Conservation (phyloP, 2,888 invertebrate genomes). For the Mesorhabditis sp. region DNA sequence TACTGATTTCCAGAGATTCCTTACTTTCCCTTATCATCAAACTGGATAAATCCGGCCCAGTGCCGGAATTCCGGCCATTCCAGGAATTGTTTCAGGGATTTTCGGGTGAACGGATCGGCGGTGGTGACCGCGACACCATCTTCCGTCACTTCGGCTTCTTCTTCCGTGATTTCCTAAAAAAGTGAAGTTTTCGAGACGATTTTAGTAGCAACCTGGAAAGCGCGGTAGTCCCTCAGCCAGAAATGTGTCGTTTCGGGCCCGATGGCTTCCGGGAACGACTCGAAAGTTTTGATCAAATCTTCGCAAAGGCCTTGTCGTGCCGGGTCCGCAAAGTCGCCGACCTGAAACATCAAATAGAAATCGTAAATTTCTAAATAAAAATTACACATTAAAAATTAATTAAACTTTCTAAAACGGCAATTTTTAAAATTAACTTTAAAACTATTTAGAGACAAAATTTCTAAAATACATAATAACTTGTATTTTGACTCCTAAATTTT, state of each 20-base stretch:
- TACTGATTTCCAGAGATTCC: neutral
- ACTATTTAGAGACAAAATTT: neutral
- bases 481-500: neutral
- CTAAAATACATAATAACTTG: neutral
- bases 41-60: constrained; percentile 49
- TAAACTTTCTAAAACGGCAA: neutral
- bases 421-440: neutral
- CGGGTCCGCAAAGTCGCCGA: constrained; percentile 41
- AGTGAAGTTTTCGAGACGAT: neutral
- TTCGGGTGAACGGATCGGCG: constrained; percentile 24
- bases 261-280: constrained; percentile 41
- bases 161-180: constrained; percentile 13
- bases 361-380: neutral
- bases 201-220: neutral
- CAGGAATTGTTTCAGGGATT: constrained; percentile 43
- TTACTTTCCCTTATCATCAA: constrained; percentile 31
- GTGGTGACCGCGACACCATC: constrained; percentile 7
- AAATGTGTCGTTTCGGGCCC: constrained; percentile 49
- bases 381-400: neutral
- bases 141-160: constrained; percentile 17
- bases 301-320: constrained; percentile 25
- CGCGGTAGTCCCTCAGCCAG: constrained; percentile 34
- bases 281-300: constrained; percentile 39
- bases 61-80: constrained; percentile 52
- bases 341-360: constrained; percentile 19